phyloP scores from a whole-genome alignment of 1,140 invertebrate genomes.

The Galleria mellonella region DNA sequence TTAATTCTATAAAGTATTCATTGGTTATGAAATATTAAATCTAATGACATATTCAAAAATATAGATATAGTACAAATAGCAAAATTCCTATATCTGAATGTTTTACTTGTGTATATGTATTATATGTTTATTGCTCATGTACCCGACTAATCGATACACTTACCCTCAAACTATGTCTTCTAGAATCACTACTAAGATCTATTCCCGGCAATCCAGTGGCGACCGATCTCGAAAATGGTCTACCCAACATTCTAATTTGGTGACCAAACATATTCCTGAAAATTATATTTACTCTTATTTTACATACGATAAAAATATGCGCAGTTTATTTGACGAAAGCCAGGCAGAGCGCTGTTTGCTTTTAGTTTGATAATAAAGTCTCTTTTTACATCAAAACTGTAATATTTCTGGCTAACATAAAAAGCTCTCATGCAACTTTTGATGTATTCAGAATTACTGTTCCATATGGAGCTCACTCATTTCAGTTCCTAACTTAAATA shows the following conservation, averaged over 20 bases:
- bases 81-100: too few species aligned
- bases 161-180: slow-evolving; percentile 64
- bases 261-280: slow-evolving; percentile 69
- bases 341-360: slow-evolving; percentile 48
- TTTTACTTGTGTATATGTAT: too few species aligned
- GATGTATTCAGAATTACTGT: slow-evolving; percentile 15
- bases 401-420: slow-evolving; percentile 51
- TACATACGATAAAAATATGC: slow-evolving; percentile 29
- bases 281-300: slow-evolving; percentile 20
- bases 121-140: too few species aligned
- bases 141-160: too few species aligned
- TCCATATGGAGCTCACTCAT: slow-evolving; percentile 18
- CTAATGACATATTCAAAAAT: too few species aligned
- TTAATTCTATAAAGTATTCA: too few species aligned
- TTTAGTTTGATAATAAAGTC: slow-evolving; percentile 15
- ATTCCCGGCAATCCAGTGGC: slow-evolving; percentile 64
- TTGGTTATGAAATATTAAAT: too few species aligned
- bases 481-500: neutral
- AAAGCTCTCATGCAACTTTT: slow-evolving; percentile 63
- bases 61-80: too few species aligned
- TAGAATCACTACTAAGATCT: slow-evolving; percentile 58
- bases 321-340: slow-evolving; percentile 41
- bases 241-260: slow-evolving; percentile 67
- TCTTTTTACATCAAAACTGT: slow-evolving; percentile 38
- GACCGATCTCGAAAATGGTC: slow-evolving; percentile 65